Percentiles rank a stretch among this genome's conserved stretches.
These are phyloP conservation scores for Neomonachus schauinslandi DNA, from an alignment of 2,113 vertebrate species.

Conservation along the genomic window DNA sequence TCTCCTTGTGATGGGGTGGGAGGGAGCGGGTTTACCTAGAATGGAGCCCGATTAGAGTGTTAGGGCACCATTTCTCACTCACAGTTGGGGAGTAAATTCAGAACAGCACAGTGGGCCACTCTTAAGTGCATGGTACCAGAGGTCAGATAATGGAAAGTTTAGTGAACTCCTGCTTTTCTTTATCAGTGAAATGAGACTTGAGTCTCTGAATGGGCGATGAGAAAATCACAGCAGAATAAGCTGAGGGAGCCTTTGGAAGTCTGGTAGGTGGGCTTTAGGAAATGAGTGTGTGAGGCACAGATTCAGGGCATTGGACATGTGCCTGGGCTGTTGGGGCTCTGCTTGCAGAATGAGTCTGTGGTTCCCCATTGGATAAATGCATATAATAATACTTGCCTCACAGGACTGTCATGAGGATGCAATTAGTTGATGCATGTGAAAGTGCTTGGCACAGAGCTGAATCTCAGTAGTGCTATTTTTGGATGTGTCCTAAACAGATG, in stretches of 20 bases:
- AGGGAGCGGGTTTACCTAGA: background rate
- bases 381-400: constrained; percentile 12
- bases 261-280: background rate
- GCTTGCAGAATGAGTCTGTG: background rate
- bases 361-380: background rate
- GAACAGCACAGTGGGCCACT: background rate
- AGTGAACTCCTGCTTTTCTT: constrained; percentile 45
- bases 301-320: background rate
- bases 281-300: background rate
- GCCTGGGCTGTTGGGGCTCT: background rate
- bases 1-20: background rate
- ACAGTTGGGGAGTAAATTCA: background rate
- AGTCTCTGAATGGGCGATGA: constrained; percentile 11
- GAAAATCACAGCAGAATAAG: background rate
- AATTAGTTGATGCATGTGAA: constrained; percentile 50
- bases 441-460: constrained; percentile 29
- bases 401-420: constrained; percentile 53
- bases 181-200: background rate
- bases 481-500: constrained; percentile 59
- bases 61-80: background rate
- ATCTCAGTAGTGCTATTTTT: constrained; percentile 58
- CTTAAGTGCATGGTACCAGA: background rate
- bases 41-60: background rate
- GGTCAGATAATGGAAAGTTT: background rate
- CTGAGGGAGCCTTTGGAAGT: constrained; percentile 27